A percentile compares a stretch with the other conserved stretches of the same genome.
These are phyloP conservation scores for Euwallacea fornicatus DNA, from an alignment of 1,140 invertebrate species.

Conservation along the genomic window DNA sequence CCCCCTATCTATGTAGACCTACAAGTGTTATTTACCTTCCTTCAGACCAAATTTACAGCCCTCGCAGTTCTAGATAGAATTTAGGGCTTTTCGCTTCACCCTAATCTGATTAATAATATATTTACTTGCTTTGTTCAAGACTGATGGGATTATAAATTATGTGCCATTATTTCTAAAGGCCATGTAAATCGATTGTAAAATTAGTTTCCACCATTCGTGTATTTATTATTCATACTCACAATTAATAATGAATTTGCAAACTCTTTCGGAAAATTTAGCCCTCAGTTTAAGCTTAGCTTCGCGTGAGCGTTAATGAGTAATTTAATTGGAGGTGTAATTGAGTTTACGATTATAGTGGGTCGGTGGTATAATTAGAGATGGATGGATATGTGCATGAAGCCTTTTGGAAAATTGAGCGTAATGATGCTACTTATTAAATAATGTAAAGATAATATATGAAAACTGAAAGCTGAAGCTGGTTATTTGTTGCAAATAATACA, in stretches of 20 bases:
- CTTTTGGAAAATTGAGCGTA: too few relatives aligned
- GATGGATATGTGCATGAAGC: too few relatives aligned
- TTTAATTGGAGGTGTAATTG: slow-evolving; percentile 2
- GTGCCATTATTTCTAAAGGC: background rate
- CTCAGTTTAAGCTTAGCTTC: background rate
- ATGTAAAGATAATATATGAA: too few relatives aligned
- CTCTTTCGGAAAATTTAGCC: background rate
- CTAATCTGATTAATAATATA: slow-evolving; percentile 4
- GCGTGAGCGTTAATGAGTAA: slow-evolving; percentile 1
- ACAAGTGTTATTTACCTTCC: slow-evolving; percentile 1
- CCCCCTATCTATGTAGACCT: background rate
- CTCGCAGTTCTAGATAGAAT: background rate
- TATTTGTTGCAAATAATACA: too few relatives aligned
- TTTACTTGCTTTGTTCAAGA: background rate
- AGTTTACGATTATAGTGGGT: background rate
- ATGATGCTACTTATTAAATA: too few relatives aligned
- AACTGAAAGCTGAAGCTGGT: too few relatives aligned
- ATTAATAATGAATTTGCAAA: background rate
- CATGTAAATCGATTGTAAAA: background rate
- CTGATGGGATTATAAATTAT: slow-evolving; percentile 7
- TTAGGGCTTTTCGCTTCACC: background rate
- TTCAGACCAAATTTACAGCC: background rate
- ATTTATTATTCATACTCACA: background rate
- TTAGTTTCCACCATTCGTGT: background rate
- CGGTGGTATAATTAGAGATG: too few relatives aligned